Evolutionary conservation across 1,140 invertebrate species (phyloP), one percentile per base, ranked within the genome.

Genomic region (Drosophila willistoni): DNA sequence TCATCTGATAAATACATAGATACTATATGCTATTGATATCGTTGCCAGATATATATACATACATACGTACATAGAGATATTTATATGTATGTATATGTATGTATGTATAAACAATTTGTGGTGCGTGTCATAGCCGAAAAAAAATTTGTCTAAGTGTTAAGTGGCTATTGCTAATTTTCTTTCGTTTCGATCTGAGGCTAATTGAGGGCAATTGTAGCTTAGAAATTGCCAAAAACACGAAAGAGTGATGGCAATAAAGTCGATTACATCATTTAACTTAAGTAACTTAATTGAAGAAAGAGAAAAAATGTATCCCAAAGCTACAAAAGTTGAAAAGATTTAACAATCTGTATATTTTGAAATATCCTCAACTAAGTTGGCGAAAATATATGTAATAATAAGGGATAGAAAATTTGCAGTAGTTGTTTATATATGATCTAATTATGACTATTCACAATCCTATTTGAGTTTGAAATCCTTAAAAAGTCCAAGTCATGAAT

Each of bases 181-280:
- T 17, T 57, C 25, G 7, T 34, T 3, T 14, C 25, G 54, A 25
- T 56, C 29, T 59, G 33, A 9, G 9, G 14, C n/a, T 17, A 36
- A 36, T 57, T 57, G 29, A 17, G 55, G 55, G 55, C 55, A 57
- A 57, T 59, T 59, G 56, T 59, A 59, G n/a, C 14, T 19, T 57
- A 61, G 29, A 77, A 77, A 70, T 73, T 69, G 62, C 56, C 56
- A 59, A 59, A 59, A 59, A 51, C 44, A 51, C 44, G 44, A 51
- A 51, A 12, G 17, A 22, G 19, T 17, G 44, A 51, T n/a, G 9
- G 44, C 44, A 51, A 12, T 3, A 51, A 22, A 54, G 41, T 64
- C 39, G 71, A 72, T 82, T 83, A 72, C 75, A 82, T 79, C 71
- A 81, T 71, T 68, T 73, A 51, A 79, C 76, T 86, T 76, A 25